Evolutionary conservation across 2,113 vertebrate genomes (phyloP).

Genomic region (Pelobates fuscus): DNA sequence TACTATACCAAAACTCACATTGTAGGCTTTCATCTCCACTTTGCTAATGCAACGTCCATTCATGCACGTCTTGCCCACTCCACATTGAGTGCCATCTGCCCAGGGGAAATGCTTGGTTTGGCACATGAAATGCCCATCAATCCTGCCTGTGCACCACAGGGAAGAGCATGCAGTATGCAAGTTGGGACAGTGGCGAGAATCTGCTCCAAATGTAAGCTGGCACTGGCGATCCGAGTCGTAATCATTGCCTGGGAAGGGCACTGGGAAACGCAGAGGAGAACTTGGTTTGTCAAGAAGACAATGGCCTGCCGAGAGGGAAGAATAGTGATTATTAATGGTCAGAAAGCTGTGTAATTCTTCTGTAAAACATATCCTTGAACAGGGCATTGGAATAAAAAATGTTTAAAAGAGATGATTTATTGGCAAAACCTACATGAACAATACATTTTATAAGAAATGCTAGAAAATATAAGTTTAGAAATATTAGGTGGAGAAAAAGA

Average conservation of each 20-base stretch:
- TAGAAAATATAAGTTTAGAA: no score
- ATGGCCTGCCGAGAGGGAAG: constrained; percentile 55
- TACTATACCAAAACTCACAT: constrained; percentile 57
- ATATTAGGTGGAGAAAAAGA: no score
- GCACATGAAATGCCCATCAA: constrained; percentile 66
- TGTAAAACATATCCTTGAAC: no score
- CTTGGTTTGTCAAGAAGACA: constrained; percentile 70
- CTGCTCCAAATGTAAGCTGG: constrained; percentile 68
- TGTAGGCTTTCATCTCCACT: constrained; percentile 59
- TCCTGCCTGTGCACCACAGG: constrained; percentile 69
- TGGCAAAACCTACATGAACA: no score
- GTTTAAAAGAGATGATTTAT: no score
- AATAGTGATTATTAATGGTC: not conserved
- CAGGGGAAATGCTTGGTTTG: constrained; percentile 73
- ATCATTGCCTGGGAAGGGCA: constrained; percentile 64
- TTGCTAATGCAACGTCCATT: constrained; percentile 62
- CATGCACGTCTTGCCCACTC: constrained; percentile 60
- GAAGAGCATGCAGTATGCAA: constrained; percentile 61
- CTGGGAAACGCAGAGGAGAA: constrained; percentile 63
- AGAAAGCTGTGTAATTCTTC: no score
- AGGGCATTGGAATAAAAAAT: no score
- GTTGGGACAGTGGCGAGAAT: constrained; percentile 66
- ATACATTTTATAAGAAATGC: not conserved
- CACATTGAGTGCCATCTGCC: constrained; percentile 69
- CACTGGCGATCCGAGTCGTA: constrained; percentile 66